Evolutionary conservation across 2,888 invertebrate species (phyloP), one percentile per base, ranked within the genome.

Genomic region (Caenorhabditis sp.): DNA sequence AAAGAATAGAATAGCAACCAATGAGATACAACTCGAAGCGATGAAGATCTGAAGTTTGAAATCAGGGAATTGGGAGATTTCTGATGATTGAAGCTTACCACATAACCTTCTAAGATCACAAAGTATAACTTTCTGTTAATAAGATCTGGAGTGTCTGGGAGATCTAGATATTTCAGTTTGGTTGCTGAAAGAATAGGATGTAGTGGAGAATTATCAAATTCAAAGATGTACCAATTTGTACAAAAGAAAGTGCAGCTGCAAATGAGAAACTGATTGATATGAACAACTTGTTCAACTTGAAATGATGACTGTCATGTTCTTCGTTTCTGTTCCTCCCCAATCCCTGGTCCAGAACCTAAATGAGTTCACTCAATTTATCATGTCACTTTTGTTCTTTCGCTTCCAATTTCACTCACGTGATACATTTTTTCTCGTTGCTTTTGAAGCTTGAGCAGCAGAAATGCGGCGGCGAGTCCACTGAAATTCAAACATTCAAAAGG

Each of bases 171-270:
- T 44, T 80, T 83, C 2, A 82, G 49, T 79, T 87, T 87, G 3
- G 87, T 85, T 8, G 82, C 84, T 86, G 72, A 80, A 79, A n/a
- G n/a, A n/a, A n/a, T n/a, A n/a, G n/a, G n/a, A n/a, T n/a, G n/a
- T n/a, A n/a, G n/a, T n/a, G n/a, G n/a, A n/a, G n/a, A n/a, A n/a
- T n/a, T n/a, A n/a, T n/a, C n/a, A n/a, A n/a, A n/a, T n/a, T n/a
- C n/a, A n/a, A n/a, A n/a, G n/a, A n/a, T n/a, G n/a, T 56, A 86
- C 86, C 75, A 49, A 87, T 82, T 77, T 87, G 87, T n/a, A 85
- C 85, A 41, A 82, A 82, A 22, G 84, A 63, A 31, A 87, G 68
- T 3, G 85, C 85, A 58, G 80, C 73, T 6, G 87, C 85, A 69
- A 87, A 87, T 2, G 68, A 84, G 31, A 87, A 85, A 59, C 87